These are phyloP conservation scores for Drosophila colorata DNA, from an alignment of 2,888 invertebrate genomes.

Conservation along the genomic window DNA sequence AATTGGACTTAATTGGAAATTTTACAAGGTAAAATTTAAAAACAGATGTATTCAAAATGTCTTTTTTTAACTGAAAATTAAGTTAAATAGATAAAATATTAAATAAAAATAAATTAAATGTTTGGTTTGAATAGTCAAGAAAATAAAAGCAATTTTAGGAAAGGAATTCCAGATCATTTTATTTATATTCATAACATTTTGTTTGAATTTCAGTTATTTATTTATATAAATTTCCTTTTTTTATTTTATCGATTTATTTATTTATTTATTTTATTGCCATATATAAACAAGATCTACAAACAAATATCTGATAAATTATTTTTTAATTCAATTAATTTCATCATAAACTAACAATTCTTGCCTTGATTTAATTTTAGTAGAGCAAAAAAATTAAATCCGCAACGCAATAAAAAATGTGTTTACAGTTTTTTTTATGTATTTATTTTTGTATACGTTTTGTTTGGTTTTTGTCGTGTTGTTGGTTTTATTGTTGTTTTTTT, in stretches of 20 bases:
- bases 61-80: background rate
- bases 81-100: background rate
- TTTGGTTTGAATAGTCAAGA: too few species aligned
- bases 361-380: slow-evolving; percentile 1
- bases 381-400: slow-evolving; percentile 26
- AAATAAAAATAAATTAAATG: background rate
- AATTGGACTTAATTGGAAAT: background rate
- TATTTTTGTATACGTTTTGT: slow-evolving; percentile 6
- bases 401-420: slow-evolving; percentile 70
- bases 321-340: background rate
- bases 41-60: background rate
- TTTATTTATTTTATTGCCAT: too few species aligned
- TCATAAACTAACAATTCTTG: background rate
- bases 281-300: too few species aligned
- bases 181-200: too few species aligned
- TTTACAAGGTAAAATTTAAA: background rate
- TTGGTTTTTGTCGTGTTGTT: slow-evolving; percentile 7
- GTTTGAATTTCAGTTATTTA: too few species aligned
- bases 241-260: too few species aligned
- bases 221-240: too few species aligned
- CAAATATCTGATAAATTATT: background rate
- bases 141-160: too few species aligned
- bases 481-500: slow-evolving; percentile 31
- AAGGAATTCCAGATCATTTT: too few species aligned
- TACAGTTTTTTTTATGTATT: slow-evolving; percentile 25